These are phyloP conservation scores for Symphodus melops DNA, from an alignment of 2,113 vertebrate genomes.

Conservation along the genomic window DNA sequence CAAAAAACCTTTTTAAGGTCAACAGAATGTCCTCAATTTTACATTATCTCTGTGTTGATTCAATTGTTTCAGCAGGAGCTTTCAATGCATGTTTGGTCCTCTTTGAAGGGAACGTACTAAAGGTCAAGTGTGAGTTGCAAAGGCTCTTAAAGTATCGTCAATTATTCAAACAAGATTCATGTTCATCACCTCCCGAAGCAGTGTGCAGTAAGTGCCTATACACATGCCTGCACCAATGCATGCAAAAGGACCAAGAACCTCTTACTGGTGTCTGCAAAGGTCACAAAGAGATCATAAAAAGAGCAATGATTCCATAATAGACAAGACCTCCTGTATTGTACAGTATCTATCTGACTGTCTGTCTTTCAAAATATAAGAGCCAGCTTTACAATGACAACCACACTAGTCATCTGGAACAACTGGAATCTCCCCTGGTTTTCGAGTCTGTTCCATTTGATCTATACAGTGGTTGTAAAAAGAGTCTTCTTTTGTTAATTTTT, in stretches of 20 bases:
- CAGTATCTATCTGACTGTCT: too few species aligned
- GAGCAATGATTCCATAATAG: not conserved
- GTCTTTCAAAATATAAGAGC: too few species aligned
- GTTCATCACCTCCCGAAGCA: constrained; percentile 37
- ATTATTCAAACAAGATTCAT: constrained; percentile 33
- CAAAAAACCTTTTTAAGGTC: too few species aligned
- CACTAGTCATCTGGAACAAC: too few species aligned
- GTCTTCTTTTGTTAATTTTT: too few species aligned
- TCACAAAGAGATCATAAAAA: not conserved
- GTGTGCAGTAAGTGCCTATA: constrained; percentile 21
- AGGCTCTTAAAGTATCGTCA: constrained; percentile 20
- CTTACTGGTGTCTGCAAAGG: not conserved
- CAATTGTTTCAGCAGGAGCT: not conserved
- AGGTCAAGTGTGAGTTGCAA: constrained; percentile 35
- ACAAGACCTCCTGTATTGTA: not conserved
- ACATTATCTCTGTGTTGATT: too few species aligned
- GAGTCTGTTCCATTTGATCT: too few species aligned
- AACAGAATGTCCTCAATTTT: not conserved
- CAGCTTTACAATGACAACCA: too few species aligned
- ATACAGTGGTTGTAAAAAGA: too few species aligned
- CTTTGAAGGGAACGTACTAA: not conserved
- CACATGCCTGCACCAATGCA: not conserved
- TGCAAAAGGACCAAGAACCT: not conserved
- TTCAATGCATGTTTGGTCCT: not conserved
- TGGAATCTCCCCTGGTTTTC: too few species aligned